Evolutionary conservation across 1,140 invertebrate species (phyloP), one percentile per base, ranked within the genome.

Genomic region (Philopotamus ludificatus): DNA sequence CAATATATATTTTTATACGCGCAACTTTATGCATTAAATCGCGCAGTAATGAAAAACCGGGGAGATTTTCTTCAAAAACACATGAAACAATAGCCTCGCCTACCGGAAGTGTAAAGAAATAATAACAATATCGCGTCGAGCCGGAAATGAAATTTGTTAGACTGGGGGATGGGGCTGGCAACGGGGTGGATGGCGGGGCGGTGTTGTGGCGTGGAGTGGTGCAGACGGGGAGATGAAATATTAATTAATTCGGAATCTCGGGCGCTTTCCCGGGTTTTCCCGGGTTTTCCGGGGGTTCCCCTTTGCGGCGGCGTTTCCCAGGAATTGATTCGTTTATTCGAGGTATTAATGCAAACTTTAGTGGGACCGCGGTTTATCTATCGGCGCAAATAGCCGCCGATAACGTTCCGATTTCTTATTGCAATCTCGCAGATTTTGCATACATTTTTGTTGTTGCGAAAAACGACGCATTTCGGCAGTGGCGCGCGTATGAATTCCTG

Each of bases 111-210:
- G 41, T 41, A 50, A 61, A 65, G 58, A 68, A 68, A 65, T 60
- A 61, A 64, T 55, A 61, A 68, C 57, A 61, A 42, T 39, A 68
- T 63, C 53, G 54, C 54, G 49, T 50, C 34, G 41, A 34, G 44
- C 62, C 58, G 62, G 67, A 68, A 68, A 68, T 68, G 67, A 68
- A 68, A 68, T 68, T 68, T 61, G 58, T 39, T 61, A 50, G 66
- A 41, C 44, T 44, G 66, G 55, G 39, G 23, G 18, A 18, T 15
- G 8, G 21, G 15, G 8, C 47, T 3, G 2, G 22, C 15, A 49
- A 49, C 45, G 45, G 45, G 23, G 23, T 16, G 20, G n/a, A 49
- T 21, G 45, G 20, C 45, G 23, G 9, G 3, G 15, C 4, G 12
- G 3, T 4, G 18, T 22, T 20, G 47, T 10, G 15, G 1, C 21